Base-by-base conservation (phyloP, 2,113 vertebrate genomes). In the Corydoras sp. region DNA sequence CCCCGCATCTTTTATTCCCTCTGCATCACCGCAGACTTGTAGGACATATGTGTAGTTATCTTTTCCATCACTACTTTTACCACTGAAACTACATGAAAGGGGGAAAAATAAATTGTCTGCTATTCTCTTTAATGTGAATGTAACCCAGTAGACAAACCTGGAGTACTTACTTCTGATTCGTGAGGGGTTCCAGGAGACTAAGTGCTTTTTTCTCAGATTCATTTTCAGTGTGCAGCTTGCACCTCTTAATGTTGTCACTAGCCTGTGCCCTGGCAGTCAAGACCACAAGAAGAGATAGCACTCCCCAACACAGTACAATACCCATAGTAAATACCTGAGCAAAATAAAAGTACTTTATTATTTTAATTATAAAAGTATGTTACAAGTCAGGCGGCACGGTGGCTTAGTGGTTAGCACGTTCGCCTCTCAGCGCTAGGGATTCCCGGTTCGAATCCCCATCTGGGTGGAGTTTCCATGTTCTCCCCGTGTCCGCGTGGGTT, bases 1-100 rank as follows among this genome's bases (percentile, higher is more conserved):
- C 24, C 94, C 95, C 14, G 90, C 93, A 30, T 85, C 82, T 0
- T 72, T 65, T 0, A 31, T 10, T 32, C 82, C 89, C 9, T 76
- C 61, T 54, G 89, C 93, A 71, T 94, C 90, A 11, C 92, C 91
- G 85, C 96, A 99, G 62, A 99, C 80, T 70, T 89, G 86, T 80
- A 99, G 94, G 0, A 79, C 64, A 71, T 99, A 99, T 0, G 76
- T 3, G 66, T 97, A 98, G 12, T 69, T 56, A 29, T 5, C 53
- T 0, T 0, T 14, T 0, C 0, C 62, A 6, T 0, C 1, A 2
- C 12, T 9, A 2, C 3, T 68, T 48, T 78, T 63, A 49, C 82
- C 24, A 69, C 14, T 43, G 49, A 81, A 63, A 10, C 70, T 79
- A 70, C 15, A n/a, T 18, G 15, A 66, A 72, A 9, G 2, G 1